Conservation (phyloP, 30 jellyfish, hydroid and myxozoan genomes). For the Morbakka virulenta region DNA sequence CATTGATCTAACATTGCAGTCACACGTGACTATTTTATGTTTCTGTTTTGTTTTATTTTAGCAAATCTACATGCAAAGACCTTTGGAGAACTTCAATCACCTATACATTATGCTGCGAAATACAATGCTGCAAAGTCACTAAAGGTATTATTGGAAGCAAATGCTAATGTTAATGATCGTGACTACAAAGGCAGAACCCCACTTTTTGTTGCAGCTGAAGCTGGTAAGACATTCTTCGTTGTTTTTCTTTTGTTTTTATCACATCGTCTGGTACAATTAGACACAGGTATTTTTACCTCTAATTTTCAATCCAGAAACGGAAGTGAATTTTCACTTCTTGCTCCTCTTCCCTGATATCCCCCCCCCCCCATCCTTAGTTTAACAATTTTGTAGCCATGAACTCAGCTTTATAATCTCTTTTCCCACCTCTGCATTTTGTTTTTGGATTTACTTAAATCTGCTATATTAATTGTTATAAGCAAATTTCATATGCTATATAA, state of each 20-base stretch:
- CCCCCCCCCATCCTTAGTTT: no score
- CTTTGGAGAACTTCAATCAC: conserved; percentile 79
- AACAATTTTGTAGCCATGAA: no score
- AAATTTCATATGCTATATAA: no score
- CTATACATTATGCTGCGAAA: conserved; percentile 95
- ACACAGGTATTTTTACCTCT: background rate
- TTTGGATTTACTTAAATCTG: no score
- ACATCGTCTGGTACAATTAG: background rate
- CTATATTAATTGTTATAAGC: no score
- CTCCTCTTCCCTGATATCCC: no score
- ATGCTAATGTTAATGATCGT: conserved; percentile 68
- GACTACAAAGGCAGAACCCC: conserved; percentile 93
- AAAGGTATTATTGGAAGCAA: conserved; percentile 56
- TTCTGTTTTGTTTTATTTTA: conserved; percentile 20
- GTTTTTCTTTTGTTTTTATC: background rate
- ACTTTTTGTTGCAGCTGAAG: conserved; percentile 86
- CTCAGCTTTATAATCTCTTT: no score
- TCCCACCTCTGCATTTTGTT: no score
- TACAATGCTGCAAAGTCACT: conserved; percentile 86
- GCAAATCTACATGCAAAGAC: conserved; percentile 85
- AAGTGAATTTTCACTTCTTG: no score
- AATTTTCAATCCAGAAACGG: no score
- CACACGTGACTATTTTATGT: no score
- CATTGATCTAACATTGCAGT: no score
- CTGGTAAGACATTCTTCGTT: conserved; percentile 35